Conservation (phyloP, 2,888 invertebrate species). For the Ceramica pisi region DNA sequence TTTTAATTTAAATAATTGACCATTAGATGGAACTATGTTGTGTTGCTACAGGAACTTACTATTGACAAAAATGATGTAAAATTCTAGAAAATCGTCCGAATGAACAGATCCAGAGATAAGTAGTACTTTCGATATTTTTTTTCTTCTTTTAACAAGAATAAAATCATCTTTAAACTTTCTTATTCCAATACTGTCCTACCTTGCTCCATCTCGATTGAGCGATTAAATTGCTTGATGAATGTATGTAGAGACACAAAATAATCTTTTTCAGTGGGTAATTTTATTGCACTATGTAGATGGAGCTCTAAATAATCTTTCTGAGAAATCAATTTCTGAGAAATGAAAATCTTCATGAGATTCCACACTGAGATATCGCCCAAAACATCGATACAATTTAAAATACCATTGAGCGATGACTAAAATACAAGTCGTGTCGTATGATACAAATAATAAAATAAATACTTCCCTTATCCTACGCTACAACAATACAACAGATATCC, state of each 20-base stretch:
- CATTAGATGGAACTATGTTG: conserved; percentile 36
- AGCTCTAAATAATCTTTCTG: conserved; percentile 5
- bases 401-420: conserved; percentile 62
- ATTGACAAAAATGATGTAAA: conserved; percentile 12
- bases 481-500: conserved; percentile 61
- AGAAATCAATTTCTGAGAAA: too few species aligned
- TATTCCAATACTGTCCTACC: conserved; percentile 5
- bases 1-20: conserved; percentile 55
- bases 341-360: conserved; percentile 60
- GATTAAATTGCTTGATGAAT: not conserved
- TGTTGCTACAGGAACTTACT: conserved; percentile 38
- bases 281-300: not conserved
- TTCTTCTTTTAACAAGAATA: not conserved
- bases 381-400: conserved; percentile 46
- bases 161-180: conserved; percentile 12
- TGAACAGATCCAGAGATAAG: not conserved
- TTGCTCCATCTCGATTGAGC: not conserved
- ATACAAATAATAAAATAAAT: conserved; percentile 63
- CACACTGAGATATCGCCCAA: conserved; percentile 37
- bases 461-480: conserved; percentile 60
- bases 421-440: conserved; percentile 37
- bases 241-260: not conserved
- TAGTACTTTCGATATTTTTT: not conserved
- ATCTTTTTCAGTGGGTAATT: not conserved
- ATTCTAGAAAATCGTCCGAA: conserved; percentile 11